Evolutionary conservation across 2,888 invertebrate species (phyloP), one percentile per base, ranked within the genome.

Genomic region (Dryomyza anilis): DNA sequence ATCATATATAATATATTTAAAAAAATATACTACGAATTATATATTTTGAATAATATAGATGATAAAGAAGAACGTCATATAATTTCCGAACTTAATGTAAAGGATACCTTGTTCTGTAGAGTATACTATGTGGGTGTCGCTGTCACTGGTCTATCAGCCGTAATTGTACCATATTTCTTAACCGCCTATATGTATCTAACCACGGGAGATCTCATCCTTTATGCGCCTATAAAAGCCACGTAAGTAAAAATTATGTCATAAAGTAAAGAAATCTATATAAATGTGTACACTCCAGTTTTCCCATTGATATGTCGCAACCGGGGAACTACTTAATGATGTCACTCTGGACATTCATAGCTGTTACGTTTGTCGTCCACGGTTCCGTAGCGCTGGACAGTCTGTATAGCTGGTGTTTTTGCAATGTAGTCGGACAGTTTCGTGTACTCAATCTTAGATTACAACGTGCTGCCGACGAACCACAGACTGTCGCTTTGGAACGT

Each of bases 341-440:
- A 45, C n/a, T 66, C 1, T 69, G 64, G 64, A 59, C 55, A 23
- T 12, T 65, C 6, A 3, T 63, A 19, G 33, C 39, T 2, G 21
- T 62, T 4, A 64, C 53, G 33, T 63, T 19, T 27, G 21, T 64
- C 0, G n/a, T 53, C 1, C 29, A 63, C 58, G 63, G 23, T 4
- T 30, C 64, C 0, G 10, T 68, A 19, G 46, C 60, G 1, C 62
- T 64, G n/a, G 70, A 69, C 57, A 59, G 55, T 1, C n/a, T 70
- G 4, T 70, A 63, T 29, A 65, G 65, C 10, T 70, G 70, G 69
- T 53, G 64, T 21, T 50, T 65, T 4, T 63, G 59, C 14, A 69
- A 69, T 45, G 56, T 70, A 1, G 23, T 56, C 0, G 70, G 64
- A 6, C 67, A 69, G 48, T 70, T 70, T 57, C 68, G 67, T 46